Base-by-base conservation (phyloP, 2,113 vertebrate genomes). In the Bombycilla garrulus region DNA sequence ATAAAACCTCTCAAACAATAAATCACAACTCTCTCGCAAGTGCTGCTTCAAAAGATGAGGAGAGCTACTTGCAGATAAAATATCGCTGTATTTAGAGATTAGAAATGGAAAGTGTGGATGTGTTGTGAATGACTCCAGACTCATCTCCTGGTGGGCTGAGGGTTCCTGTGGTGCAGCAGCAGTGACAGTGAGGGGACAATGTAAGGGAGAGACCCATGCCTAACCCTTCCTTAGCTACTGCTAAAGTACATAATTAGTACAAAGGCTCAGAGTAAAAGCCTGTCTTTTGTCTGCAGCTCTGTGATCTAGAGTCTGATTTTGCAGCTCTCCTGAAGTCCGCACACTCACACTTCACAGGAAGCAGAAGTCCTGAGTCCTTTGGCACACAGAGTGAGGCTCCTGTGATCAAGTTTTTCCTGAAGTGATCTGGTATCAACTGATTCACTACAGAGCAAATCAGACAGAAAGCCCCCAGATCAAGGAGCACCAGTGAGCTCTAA, bases 1-100 rank as follows among this genome's bases (percentile, higher is more conserved):
- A 47, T 58, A 90, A 94, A 95, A 65, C 70, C 85, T 90, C 50
- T 61, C 50, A 21, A 51, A 80, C 44, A 65, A 56, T 93, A 94
- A 88, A 93, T 90, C 72, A 92, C 58, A 80, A 6, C 62, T 54
- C 64, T 62, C 54, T 35, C 78, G 67, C 58, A 35, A 29, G 24
- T 20, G 47, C 64, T 60, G 67, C 51, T 88, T 73, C 88, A n/a
- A 48, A 88, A 83, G 64, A 92, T 40, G 57, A 93, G 76, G 64
- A 77, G 64, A 83, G 53, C 48, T 74, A 64, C 51, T 80, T 58
- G 67, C 70, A 76, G 86, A 81, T 88, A 83, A 94, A 93, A 93
- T 83, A 90, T 62, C 9, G 0, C 58, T 26, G n/a, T 77, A 58
- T 91, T 86, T 92, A 90, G 82, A 88, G 33, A 83, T 90, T 61